These are phyloP conservation scores for Grapholita molesta DNA, from an alignment of 1,140 invertebrate species.

Conservation along the genomic window DNA sequence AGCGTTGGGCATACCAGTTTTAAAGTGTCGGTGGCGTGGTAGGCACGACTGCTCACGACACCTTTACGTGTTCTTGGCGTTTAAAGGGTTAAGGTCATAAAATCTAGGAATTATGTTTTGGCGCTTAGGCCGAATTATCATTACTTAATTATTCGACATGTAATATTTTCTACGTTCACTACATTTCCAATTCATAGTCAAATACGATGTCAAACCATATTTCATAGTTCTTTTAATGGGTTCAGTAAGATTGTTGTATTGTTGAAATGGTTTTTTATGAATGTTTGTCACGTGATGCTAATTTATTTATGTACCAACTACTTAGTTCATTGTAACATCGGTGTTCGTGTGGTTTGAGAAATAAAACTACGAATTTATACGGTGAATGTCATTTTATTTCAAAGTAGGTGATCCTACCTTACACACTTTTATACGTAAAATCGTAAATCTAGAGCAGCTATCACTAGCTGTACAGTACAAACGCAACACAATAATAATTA, in stretches of 20 bases:
- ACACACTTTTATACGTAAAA: slow-evolving; percentile 5
- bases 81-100: background rate
- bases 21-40: too few relatives aligned
- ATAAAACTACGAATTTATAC: slow-evolving; percentile 26
- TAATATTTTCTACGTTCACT: too few relatives aligned
- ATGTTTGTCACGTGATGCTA: background rate
- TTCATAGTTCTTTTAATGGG: background rate
- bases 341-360: slow-evolving; percentile 30
- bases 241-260: background rate
- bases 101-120: background rate
- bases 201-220: background rate
- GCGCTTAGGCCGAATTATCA: background rate
- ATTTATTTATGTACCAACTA: background rate
- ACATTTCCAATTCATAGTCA: too few relatives aligned
- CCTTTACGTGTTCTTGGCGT: too few relatives aligned
- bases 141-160: background rate
- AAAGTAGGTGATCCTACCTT: slow-evolving; percentile 13
- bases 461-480: background rate
- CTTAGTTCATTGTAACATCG: slow-evolving; percentile 4
- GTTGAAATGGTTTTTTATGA: background rate
- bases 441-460: background rate
- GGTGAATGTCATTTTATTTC: slow-evolving; percentile 12
- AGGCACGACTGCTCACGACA: too few relatives aligned
- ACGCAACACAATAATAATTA: slow-evolving; percentile 3
- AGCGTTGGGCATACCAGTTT: too few relatives aligned